These are phyloP conservation scores for Temnothorax ravouxi DNA, from an alignment of 2,888 invertebrate genomes.

Conservation along the genomic window DNA sequence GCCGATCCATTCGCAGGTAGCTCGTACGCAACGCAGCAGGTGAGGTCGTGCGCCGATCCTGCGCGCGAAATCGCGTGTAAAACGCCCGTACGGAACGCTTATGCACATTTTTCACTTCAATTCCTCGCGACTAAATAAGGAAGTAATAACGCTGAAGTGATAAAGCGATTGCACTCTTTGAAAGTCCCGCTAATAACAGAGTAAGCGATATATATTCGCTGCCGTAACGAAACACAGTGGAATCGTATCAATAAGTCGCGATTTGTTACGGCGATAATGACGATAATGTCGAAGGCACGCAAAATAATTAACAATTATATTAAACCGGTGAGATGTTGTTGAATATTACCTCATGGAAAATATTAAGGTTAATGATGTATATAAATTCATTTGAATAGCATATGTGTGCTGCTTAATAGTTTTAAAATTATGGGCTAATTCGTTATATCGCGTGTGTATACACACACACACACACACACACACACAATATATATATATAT, in stretches of 20 bases:
- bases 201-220: neutral
- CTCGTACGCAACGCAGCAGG: constrained; percentile 71
- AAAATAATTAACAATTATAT: constrained; percentile 22
- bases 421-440: neutral
- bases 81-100: constrained; percentile 28
- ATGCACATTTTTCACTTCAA: constrained; percentile 36
- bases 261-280: constrained; percentile 15
- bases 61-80: constrained; percentile 60
- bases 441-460: neutral
- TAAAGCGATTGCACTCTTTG: constrained; percentile 31
- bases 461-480: no score
- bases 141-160: constrained; percentile 44
- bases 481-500: constrained; percentile 25
- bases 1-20: constrained; percentile 72
- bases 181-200: constrained; percentile 20
- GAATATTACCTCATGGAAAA: neutral
- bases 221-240: neutral
- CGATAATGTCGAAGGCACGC: neutral
- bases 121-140: constrained; percentile 27
- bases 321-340: neutral
- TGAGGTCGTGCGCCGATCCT: constrained; percentile 66
- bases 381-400: constrained; percentile 2
- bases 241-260: constrained; percentile 20
- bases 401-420: neutral
- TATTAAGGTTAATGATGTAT: neutral